These are phyloP conservation scores for Cremastobaeus sp. DNA, from an alignment of 2,888 invertebrate species.

Conservation along the genomic window DNA sequence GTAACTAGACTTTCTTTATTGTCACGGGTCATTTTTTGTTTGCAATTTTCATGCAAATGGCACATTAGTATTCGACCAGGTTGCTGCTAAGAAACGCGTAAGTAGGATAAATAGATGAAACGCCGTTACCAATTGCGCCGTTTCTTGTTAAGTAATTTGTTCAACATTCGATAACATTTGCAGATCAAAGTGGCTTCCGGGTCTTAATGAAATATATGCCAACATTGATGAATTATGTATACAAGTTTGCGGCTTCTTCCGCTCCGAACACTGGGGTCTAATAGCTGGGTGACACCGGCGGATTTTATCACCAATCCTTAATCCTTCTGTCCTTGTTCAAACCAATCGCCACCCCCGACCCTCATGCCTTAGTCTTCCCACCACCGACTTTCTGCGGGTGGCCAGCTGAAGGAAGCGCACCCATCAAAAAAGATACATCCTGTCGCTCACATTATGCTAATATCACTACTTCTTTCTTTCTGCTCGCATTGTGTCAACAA, in stretches of 20 bases:
- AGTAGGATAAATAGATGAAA: constrained; percentile 5
- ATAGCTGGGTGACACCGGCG: constrained; percentile 65
- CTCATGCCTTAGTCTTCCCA: constrained; percentile 35
- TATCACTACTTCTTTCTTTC: constrained; percentile 9
- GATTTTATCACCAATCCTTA: constrained; percentile 71
- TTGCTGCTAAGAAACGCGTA: constrained; percentile 22
- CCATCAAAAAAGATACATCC: constrained; percentile 65
- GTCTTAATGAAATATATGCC: constrained; percentile 12
- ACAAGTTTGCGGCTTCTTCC: constrained; percentile 66
- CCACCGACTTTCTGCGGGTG: constrained; percentile 72
- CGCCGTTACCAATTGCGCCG: not conserved
- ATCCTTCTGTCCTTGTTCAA: constrained; percentile 54
- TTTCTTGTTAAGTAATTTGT: too few species aligned
- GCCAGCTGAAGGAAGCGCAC: constrained; percentile 73
- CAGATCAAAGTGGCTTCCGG: too few species aligned
- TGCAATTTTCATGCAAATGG: constrained; percentile 53
- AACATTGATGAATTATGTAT: constrained; percentile 72
- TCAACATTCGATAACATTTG: too few species aligned
- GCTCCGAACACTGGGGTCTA: constrained; percentile 59
- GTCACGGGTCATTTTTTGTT: constrained; percentile 34
- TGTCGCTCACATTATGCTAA: constrained; percentile 60
- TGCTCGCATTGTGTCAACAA: too few species aligned
- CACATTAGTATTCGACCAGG: constrained; percentile 44
- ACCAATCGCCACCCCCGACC: constrained; percentile 43
- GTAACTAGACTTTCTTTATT: constrained; percentile 53